Percentiles rank a stretch among this genome's conserved stretches.
Conservation (phyloP, 2,888 invertebrate genomes). For the Cerastoderma edule region DNA sequence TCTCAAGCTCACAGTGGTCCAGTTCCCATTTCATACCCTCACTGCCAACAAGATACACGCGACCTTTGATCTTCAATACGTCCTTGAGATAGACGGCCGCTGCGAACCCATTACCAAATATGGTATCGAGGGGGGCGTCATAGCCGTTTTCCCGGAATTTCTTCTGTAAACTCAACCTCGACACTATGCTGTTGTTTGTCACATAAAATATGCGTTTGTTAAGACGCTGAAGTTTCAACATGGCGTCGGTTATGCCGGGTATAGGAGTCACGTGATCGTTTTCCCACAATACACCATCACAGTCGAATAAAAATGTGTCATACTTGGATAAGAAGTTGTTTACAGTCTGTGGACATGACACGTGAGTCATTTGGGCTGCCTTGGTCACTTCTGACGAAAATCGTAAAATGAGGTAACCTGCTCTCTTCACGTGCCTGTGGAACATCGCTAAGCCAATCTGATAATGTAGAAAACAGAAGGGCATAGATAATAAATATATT, state of each 20-base stretch:
- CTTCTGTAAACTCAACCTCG: conserved; percentile 57
- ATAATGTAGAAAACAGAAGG: no score
- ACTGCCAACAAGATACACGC: conserved; percentile 92
- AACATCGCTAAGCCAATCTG: no score
- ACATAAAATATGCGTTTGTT: conserved; percentile 73
- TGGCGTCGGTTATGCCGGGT: conserved; percentile 65
- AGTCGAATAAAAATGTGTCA: conserved; percentile 74
- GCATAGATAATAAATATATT: no score
- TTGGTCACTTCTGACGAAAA: conserved; percentile 6
- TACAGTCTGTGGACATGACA: conserved; percentile 21
- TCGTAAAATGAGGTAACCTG: neutral
- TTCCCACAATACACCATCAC: conserved; percentile 77
- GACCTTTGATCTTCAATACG: conserved; percentile 88
- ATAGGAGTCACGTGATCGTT: conserved; percentile 73
- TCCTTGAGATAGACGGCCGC: conserved; percentile 91
- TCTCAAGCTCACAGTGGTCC: conserved; percentile 90
- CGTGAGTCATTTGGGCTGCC: neutral
- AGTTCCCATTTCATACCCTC: conserved; percentile 93
- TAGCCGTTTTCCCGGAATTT: conserved; percentile 72
- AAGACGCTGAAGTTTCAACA: conserved; percentile 58
- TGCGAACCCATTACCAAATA: conserved; percentile 92
- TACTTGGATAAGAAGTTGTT: conserved; percentile 63
- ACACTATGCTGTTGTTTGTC: conserved; percentile 76
- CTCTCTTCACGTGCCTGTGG: neutral
- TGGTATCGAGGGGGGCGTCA: conserved; percentile 86